Conservation (phyloP, 2,888 invertebrate genomes). For the Herminia tarsipennalis region DNA sequence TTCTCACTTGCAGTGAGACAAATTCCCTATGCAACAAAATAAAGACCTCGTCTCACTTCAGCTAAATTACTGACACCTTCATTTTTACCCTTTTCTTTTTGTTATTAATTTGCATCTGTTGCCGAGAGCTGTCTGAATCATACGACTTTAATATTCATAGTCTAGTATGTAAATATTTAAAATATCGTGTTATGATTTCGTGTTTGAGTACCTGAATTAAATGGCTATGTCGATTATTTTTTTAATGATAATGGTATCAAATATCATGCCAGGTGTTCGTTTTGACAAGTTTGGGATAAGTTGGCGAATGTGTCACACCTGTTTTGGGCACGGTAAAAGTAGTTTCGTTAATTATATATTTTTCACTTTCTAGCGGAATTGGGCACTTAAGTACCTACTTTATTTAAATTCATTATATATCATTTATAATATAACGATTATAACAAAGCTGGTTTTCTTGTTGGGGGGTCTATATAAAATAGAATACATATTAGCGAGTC, state of each 20-base stretch:
- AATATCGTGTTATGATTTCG: conserved; percentile 12
- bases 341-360: neutral
- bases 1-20: conserved; percentile 1
- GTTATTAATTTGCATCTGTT: conserved; percentile 37
- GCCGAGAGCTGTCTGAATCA: conserved; percentile 31
- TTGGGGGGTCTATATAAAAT: too few species aligned
- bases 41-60: conserved; percentile 34
- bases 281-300: conserved; percentile 15
- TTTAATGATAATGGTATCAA: conserved; percentile 14
- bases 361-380: neutral
- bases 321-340: conserved; percentile 3
- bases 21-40: conserved; percentile 30
- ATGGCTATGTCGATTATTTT: conserved; percentile 11
- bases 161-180: conserved; percentile 13
- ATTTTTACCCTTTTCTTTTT: conserved; percentile 31
- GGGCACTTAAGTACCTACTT: too few species aligned
- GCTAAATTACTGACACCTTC: conserved; percentile 50
- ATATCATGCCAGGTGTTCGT: conserved; percentile 16
- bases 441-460: too few species aligned
- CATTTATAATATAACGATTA: too few species aligned
- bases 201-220: conserved; percentile 6
- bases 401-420: too few species aligned
- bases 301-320: conserved; percentile 3
- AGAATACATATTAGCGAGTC: too few species aligned
- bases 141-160: conserved; percentile 25